A percentile compares a stretch with the other conserved stretches of the same genome.
Conservation (phyloP, 2,888 invertebrate species). For the Caradrina clavipalpis region DNA sequence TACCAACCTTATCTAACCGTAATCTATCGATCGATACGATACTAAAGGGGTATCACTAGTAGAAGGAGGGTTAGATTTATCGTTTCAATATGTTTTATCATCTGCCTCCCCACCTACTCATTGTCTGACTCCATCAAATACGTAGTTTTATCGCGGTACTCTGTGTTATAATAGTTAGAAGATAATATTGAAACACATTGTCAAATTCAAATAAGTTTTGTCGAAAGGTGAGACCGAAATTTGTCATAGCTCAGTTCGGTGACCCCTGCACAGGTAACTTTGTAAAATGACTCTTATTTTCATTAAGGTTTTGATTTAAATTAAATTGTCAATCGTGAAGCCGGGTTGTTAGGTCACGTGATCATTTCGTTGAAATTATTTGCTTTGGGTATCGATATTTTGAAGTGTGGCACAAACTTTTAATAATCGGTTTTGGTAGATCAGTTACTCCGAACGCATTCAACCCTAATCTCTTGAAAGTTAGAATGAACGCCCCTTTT, state of each 20-base stretch:
- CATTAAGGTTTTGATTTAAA: neutral
- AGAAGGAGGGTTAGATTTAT: slow-evolving; percentile 64
- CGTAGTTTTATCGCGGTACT: slow-evolving; percentile 39
- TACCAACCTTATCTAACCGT: slow-evolving; percentile 56
- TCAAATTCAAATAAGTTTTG: slow-evolving; percentile 8
- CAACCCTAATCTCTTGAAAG: too few species aligned
- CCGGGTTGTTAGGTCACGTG: too few species aligned
- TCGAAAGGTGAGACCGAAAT: slow-evolving; percentile 22
- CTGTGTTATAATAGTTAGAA: slow-evolving; percentile 11
- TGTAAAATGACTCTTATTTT: neutral
- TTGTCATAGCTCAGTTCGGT: neutral
- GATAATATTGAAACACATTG: slow-evolving; percentile 14
- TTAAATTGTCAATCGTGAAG: neutral
- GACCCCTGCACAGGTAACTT: neutral
- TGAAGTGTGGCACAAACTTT: too few species aligned
- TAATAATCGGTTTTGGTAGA: too few species aligned
- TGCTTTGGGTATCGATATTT: too few species aligned
- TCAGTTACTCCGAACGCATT: too few species aligned
- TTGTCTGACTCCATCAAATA: slow-evolving; percentile 43
- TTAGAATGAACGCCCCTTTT: too few species aligned
- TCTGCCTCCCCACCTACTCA: slow-evolving; percentile 49
- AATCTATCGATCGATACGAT: slow-evolving; percentile 66
- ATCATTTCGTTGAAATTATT: too few species aligned
- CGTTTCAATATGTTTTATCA: slow-evolving; percentile 65
- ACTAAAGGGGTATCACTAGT: slow-evolving; percentile 55